These are phyloP conservation scores for Dicentrarchus labrax DNA, from an alignment of 2,113 vertebrate species.

Conservation along the genomic window DNA sequence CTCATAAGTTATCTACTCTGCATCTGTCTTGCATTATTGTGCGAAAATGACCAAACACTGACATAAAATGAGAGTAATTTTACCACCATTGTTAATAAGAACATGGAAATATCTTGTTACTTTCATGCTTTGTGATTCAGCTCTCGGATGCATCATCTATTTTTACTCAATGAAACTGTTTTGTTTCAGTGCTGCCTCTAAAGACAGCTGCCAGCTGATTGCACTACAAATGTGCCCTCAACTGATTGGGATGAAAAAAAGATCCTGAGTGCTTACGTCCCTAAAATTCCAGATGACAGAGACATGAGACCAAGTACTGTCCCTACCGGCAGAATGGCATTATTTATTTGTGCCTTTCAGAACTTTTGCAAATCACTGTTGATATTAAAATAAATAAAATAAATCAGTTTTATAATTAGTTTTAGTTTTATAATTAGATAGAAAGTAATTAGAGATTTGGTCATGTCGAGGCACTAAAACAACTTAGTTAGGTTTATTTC, in stretches of 20 bases:
- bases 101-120: not conserved
- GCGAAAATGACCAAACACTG: constrained; percentile 33
- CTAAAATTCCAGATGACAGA: not conserved
- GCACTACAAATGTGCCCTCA: not conserved
- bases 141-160: not conserved
- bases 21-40: constrained; percentile 28
- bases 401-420: not conserved
- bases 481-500: not conserved
- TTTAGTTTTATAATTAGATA: too few species aligned
- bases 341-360: not conserved
- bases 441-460: not conserved
- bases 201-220: not conserved
- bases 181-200: constrained; percentile 1
- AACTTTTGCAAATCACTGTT: not conserved
- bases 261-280: not conserved
- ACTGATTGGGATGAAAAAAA: not conserved
- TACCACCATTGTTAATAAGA: not conserved
- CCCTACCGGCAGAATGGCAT: not conserved
- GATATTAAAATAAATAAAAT: not conserved
- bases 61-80: constrained; percentile 15
- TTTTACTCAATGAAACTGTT: not conserved
- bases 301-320: not conserved
- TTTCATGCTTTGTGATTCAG: not conserved
- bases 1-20: constrained; percentile 37
- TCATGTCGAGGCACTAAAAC: too few species aligned